phyloP scores from a whole-genome alignment of 2,113 vertebrate genomes.

The Apaloderma vittatum region DNA sequence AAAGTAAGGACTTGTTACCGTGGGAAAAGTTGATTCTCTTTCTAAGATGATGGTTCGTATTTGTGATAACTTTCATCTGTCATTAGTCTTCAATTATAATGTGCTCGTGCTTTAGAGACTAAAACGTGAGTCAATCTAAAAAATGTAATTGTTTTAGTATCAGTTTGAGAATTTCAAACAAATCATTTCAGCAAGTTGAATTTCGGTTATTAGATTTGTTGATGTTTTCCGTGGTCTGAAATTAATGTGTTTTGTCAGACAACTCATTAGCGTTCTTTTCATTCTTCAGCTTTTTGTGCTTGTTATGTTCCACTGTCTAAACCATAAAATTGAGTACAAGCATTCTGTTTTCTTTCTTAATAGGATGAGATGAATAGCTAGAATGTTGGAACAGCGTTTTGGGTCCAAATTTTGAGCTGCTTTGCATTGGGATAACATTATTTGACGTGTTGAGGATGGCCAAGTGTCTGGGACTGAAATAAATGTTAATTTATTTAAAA shows the following conservation, averaged over 20 bases:
- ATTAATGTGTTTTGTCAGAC: background rate
- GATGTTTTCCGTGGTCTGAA: constrained; percentile 21
- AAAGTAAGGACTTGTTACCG: background rate
- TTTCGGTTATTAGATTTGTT: background rate
- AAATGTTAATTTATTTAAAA: background rate
- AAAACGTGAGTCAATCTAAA: background rate
- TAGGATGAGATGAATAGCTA: background rate
- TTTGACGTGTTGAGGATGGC: background rate
- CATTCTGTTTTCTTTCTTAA: background rate
- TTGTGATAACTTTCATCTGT: background rate
- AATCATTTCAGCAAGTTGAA: background rate
- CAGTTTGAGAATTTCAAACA: background rate
- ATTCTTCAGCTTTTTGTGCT: background rate
- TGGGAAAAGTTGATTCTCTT: background rate
- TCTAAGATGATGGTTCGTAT: background rate
- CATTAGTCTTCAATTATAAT: background rate
- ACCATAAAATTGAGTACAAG: background rate
- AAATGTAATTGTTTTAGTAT: background rate
- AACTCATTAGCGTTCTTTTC: background rate
- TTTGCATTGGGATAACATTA: background rate
- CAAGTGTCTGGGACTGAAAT: background rate
- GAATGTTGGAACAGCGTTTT: background rate
- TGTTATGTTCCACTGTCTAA: background rate
- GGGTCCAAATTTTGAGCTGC: background rate
- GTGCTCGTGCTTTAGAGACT: background rate